phyloP scores from a whole-genome alignment of 2,797 vertebrate genomes.

The Epinephelus coioides region DNA sequence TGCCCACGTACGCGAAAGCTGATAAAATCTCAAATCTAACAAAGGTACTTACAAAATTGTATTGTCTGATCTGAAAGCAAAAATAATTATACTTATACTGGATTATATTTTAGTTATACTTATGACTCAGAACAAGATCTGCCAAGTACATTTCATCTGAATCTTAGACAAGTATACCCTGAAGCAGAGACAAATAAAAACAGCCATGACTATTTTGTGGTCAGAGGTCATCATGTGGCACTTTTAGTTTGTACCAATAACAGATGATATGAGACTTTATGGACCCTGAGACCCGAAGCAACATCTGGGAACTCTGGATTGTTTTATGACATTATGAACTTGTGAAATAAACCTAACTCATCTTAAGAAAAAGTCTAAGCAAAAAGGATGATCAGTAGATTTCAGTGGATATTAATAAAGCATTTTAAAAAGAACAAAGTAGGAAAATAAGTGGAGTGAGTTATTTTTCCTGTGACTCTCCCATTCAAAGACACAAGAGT shows the following conservation, averaged over 20 bases:
- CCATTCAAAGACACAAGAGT: slow-evolving; percentile 58
- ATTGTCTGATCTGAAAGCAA: neutral
- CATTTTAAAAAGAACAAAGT: neutral
- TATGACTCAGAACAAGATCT: slow-evolving; percentile 27
- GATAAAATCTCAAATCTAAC: slow-evolving; percentile 25
- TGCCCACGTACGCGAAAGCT: slow-evolving; percentile 10
- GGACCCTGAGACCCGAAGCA: neutral
- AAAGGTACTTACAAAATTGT: slow-evolving; percentile 5
- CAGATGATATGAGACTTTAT: slow-evolving; percentile 13
- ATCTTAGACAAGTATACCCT: slow-evolving; percentile 28
- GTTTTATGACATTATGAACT: slow-evolving; percentile 2
- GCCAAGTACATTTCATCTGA: slow-evolving; percentile 39
- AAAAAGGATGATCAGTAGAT: neutral
- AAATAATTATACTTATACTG: neutral
- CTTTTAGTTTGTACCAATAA: slow-evolving; percentile 30
- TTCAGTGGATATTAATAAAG: neutral
- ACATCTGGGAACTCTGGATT: slow-evolving; percentile 17
- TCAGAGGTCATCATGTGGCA: slow-evolving; percentile 39
- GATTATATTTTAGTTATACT: slow-evolving; percentile 3
- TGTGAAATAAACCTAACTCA: neutral
- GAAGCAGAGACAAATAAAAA: slow-evolving; percentile 22
- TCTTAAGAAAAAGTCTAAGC: neutral
- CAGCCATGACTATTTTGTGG: slow-evolving; percentile 19
- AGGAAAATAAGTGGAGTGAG: slow-evolving; percentile 6
- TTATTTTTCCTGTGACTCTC: slow-evolving; percentile 48